These are phyloP conservation scores for Epizoanthus fatuus DNA, from an alignment of 92 coral and sea anemone species.

Conservation along the genomic window DNA sequence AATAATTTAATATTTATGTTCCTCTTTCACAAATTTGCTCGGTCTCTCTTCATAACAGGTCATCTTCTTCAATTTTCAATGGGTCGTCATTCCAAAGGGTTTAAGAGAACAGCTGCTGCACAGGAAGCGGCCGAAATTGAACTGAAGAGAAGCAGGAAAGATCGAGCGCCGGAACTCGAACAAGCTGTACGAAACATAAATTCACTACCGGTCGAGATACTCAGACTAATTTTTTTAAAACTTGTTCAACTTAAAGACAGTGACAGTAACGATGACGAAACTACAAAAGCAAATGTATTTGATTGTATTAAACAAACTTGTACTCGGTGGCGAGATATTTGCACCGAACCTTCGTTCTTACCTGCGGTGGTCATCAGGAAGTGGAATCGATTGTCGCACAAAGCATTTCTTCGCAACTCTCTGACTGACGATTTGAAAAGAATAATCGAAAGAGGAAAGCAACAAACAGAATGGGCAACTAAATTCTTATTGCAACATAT, in stretches of 20 bases:
- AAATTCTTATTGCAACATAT: conserved; percentile 1
- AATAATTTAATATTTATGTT: too few species aligned
- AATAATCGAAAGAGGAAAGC: neutral
- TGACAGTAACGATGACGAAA: neutral
- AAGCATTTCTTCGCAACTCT: neutral
- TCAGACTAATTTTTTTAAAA: neutral
- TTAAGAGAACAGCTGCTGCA: too few species aligned
- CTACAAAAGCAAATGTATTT: neutral
- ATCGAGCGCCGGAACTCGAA: too few species aligned
- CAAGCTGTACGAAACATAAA: too few species aligned
- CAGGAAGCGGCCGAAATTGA: too few species aligned
- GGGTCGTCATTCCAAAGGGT: too few species aligned
- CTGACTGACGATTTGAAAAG: neutral
- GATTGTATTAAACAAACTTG: neutral
- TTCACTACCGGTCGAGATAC: too few species aligned
- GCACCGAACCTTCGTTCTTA: neutral
- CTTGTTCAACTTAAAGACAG: neutral
- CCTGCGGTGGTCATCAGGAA: neutral
- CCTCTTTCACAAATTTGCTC: too few species aligned
- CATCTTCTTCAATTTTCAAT: too few species aligned
- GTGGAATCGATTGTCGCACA: neutral
- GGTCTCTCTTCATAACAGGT: too few species aligned
- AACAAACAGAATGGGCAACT: neutral
- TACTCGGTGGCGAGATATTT: neutral
- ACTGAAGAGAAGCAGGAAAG: too few species aligned